Evolutionary conservation across 2,797 vertebrate genomes (phyloP).

Genomic region (Eutrigla gurnardus): DNA sequence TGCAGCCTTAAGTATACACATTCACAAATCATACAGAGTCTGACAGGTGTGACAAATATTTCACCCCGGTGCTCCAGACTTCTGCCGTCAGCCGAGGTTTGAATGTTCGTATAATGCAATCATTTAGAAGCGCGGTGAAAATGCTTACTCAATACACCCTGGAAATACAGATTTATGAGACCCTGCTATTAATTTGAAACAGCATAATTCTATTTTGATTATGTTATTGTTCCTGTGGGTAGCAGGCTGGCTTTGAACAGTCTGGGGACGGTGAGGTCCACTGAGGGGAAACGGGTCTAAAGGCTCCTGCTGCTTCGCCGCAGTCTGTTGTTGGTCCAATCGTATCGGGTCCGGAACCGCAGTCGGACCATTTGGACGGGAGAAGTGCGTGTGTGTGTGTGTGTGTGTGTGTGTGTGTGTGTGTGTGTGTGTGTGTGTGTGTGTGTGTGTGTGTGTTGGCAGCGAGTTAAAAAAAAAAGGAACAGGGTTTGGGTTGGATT

Average conservation of each 20-base stretch:
- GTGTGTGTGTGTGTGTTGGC: slow-evolving; percentile 60
- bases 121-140: slow-evolving; percentile 28
- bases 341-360: slow-evolving; percentile 50
- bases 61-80: slow-evolving; percentile 49
- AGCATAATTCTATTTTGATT: slow-evolving; percentile 72
- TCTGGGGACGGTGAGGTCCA: slow-evolving; percentile 43
- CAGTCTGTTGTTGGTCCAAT: slow-evolving; percentile 60
- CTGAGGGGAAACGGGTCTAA: slow-evolving; percentile 32
- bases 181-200: slow-evolving; percentile 71
- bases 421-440: slow-evolving; percentile 47
- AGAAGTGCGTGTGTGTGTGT: slow-evolving; percentile 50
- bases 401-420: slow-evolving; percentile 31
- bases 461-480: slow-evolving; percentile 29
- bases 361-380: slow-evolving; percentile 54
- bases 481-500: slow-evolving; percentile 59
- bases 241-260: slow-evolving; percentile 58
- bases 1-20: slow-evolving; percentile 40
- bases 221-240: slow-evolving; percentile 65
- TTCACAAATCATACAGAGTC: slow-evolving; percentile 50
- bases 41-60: slow-evolving; percentile 61
- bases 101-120: slow-evolving; percentile 46
- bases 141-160: slow-evolving; percentile 44
- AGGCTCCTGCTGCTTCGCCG: slow-evolving; percentile 58
- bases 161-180: slow-evolving; percentile 53
- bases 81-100: slow-evolving; percentile 48